Evolutionary conservation across 2,888 invertebrate genomes (phyloP).

Genomic region (Epicampocera succincta): DNA sequence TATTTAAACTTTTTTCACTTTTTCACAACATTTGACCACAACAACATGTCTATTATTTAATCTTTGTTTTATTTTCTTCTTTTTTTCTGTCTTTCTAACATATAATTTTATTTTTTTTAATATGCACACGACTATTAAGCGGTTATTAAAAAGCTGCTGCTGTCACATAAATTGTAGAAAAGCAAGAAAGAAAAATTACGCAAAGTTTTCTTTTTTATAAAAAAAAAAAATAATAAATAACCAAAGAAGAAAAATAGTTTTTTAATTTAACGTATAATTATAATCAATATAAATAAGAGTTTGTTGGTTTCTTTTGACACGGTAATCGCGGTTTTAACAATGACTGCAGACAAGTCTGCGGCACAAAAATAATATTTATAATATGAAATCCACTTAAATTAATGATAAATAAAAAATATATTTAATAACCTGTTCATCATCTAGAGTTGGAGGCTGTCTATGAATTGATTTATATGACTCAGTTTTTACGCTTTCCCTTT

Average conservation of each 20-base stretch:
- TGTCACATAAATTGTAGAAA: constrained; percentile 17
- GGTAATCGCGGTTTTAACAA: neutral
- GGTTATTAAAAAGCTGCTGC: constrained; percentile 5
- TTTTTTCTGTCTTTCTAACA: neutral
- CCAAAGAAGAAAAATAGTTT: constrained; percentile 33
- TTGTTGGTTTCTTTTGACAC: neutral
- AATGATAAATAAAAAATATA: too few relatives aligned
- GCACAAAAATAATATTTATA: too few relatives aligned
- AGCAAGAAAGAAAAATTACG: constrained; percentile 21
- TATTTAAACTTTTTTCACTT: constrained; percentile 41
- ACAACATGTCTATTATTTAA: constrained; percentile 44
- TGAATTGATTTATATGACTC: neutral
- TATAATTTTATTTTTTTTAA: constrained; percentile 24
- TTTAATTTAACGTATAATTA: constrained; percentile 17
- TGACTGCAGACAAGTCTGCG: neutral
- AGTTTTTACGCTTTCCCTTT: neutral
- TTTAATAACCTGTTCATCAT: too few relatives aligned
- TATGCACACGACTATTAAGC: constrained; percentile 11
- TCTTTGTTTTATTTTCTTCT: neutral
- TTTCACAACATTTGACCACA: constrained; percentile 40
- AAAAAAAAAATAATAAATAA: neutral
- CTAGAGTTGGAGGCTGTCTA: too few relatives aligned
- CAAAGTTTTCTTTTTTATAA: constrained; percentile 17
- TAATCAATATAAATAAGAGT: constrained; percentile 11
- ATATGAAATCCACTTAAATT: too few relatives aligned